A percentile compares a stretch with the other conserved stretches of the same genome.
Evolutionary conservation across 2,113 vertebrate species (phyloP).

Genomic region (Amia ocellicauda): DNA sequence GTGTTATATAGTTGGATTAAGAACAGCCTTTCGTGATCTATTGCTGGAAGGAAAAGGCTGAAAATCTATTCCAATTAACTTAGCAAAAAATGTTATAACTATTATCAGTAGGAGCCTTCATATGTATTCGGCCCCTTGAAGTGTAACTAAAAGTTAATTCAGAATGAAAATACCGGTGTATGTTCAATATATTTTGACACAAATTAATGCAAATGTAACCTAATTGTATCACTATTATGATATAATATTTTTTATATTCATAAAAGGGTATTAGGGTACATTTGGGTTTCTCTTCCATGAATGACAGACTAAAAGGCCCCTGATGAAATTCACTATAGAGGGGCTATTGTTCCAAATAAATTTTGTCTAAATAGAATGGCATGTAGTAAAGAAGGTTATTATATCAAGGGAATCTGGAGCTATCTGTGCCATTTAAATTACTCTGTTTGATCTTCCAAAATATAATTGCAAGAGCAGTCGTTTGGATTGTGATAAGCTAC

Average conservation of each 20-base stretch:
- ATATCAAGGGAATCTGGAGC: not conserved
- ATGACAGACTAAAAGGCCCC: not conserved
- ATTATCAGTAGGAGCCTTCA: no score
- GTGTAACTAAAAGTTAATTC: no score
- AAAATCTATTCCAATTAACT: not conserved
- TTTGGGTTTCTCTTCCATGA: not conserved
- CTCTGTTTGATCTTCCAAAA: not conserved
- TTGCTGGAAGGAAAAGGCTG: not conserved
- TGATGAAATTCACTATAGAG: not conserved
- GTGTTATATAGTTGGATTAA: slow-evolving; percentile 9
- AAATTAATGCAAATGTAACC: no score
- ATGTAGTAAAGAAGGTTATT: not conserved
- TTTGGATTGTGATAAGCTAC: no score
- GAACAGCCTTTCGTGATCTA: not conserved
- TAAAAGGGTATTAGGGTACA: no score
- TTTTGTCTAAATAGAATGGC: not conserved
- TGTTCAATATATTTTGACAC: no score
- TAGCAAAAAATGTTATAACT: not conserved
- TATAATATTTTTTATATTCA: no score
- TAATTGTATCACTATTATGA: no score
- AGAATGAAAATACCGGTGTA: no score
- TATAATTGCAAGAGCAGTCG: no score
- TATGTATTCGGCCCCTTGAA: no score
- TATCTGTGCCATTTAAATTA: no score
- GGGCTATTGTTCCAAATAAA: not conserved